Percentiles rank a stretch among this genome's conserved stretches.
Evolutionary conservation across 2,797 vertebrate species (phyloP).

Genomic region (Peromyscus aztecus): DNA sequence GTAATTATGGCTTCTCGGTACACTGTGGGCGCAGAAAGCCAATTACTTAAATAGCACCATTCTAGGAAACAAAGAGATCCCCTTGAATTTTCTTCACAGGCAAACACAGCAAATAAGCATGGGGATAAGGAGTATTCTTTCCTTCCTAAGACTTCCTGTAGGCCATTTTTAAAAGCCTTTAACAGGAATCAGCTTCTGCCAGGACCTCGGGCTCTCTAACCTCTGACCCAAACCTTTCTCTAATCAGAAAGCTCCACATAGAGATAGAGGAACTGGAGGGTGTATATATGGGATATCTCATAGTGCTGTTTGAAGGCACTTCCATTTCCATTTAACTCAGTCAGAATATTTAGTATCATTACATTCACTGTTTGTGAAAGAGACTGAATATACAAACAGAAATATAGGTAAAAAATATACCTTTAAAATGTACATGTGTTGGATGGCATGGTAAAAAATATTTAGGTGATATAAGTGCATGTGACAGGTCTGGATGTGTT

Average conservation of each 20-base stretch:
- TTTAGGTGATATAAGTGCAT: not conserved
- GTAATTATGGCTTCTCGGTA: constrained; percentile 12
- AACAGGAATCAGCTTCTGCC: not conserved
- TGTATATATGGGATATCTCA: not conserved
- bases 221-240: not conserved
- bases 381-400: not conserved
- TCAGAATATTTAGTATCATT: not conserved
- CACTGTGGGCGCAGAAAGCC: not conserved
- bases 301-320: not conserved
- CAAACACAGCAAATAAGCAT: not conserved
- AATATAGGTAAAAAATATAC: not conserved
- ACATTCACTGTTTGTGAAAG: not conserved
- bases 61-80: constrained; percentile 41
- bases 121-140: not conserved
- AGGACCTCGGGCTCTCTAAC: not conserved
- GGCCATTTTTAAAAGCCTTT: not conserved
- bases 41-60: not conserved
- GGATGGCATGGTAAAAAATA: not conserved
- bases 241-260: not conserved
- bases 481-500: not conserved
- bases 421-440: not conserved
- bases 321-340: not conserved
- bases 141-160: not conserved
- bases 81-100: not conserved
- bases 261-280: not conserved